Conservation (phyloP, 2,797 vertebrate species). For the Alectoris magna region DNA sequence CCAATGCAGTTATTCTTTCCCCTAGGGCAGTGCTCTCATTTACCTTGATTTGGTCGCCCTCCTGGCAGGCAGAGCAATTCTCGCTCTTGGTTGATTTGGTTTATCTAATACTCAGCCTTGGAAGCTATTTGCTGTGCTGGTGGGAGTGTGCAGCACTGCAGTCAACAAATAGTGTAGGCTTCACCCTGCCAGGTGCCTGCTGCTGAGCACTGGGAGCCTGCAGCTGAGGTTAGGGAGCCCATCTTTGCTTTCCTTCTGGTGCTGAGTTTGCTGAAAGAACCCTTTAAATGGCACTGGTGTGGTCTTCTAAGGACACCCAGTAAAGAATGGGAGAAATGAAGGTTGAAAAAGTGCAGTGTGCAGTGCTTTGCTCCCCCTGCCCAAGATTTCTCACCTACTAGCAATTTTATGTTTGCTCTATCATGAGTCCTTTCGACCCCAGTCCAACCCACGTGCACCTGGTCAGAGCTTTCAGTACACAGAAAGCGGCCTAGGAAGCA, state of each 20-base stretch:
- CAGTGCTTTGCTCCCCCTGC: not conserved
- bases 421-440: not conserved
- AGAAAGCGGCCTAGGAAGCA: not conserved
- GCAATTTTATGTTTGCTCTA: not conserved
- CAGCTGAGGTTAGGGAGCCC: not conserved
- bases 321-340: not conserved
- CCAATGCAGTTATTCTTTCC: not conserved
- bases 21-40: constrained; percentile 23
- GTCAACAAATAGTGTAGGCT: not conserved
- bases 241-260: not conserved
- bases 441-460: not conserved
- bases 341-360: not conserved
- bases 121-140: not conserved
- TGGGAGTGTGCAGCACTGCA: not conserved
- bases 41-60: not conserved
- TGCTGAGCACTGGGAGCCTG: constrained; percentile 4
- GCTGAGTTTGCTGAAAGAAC: constrained; percentile 1
- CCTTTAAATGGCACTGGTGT: not conserved
- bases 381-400: not conserved
- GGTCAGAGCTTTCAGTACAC: not conserved
- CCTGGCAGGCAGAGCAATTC: constrained; percentile 28
- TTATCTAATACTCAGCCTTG: not conserved
- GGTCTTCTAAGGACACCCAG: not conserved
- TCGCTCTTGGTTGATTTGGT: not conserved
- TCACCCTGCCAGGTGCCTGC: not conserved